Evolutionary conservation across 1,140 invertebrate species (phyloP).

Genomic region (Branchinecta lindahli): DNA sequence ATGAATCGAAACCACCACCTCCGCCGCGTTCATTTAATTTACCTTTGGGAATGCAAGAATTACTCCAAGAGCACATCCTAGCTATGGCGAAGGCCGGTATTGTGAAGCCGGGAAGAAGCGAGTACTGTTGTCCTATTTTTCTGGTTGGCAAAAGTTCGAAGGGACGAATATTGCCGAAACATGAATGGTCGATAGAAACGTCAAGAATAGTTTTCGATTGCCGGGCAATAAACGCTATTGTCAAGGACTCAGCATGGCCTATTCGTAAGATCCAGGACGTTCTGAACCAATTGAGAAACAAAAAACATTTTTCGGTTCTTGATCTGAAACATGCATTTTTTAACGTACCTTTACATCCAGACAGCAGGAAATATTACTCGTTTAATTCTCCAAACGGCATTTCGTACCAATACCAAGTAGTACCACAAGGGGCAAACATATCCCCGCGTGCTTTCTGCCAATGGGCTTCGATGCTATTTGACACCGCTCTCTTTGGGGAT

Average conservation of each 20-base stretch:
- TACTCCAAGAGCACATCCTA: not conserved
- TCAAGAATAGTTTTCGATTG: not conserved
- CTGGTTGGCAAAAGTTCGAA: not conserved
- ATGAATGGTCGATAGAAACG: not conserved
- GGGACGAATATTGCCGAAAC: not conserved
- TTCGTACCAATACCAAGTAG: not conserved
- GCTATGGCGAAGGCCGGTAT: not conserved
- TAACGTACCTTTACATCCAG: not conserved
- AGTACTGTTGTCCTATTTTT: conserved; percentile 6
- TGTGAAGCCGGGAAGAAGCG: not conserved
- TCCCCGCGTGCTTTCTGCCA: not conserved
- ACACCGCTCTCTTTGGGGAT: too few species aligned
- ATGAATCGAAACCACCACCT: not conserved
- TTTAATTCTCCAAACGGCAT: not conserved
- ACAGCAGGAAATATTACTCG: not conserved
- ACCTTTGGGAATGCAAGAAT: not conserved
- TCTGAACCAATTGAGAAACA: not conserved
- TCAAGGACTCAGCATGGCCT: not conserved
- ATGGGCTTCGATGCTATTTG: not conserved
- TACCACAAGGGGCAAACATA: not conserved
- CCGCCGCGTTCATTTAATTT: not conserved
- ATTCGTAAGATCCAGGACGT: conserved; percentile 1
- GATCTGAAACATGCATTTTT: conserved; percentile 6
- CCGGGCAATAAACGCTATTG: not conserved
- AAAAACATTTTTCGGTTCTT: not conserved